phyloP scores from a whole-genome alignment of 1,140 invertebrate genomes.

The Drosophila asahinai region DNA sequence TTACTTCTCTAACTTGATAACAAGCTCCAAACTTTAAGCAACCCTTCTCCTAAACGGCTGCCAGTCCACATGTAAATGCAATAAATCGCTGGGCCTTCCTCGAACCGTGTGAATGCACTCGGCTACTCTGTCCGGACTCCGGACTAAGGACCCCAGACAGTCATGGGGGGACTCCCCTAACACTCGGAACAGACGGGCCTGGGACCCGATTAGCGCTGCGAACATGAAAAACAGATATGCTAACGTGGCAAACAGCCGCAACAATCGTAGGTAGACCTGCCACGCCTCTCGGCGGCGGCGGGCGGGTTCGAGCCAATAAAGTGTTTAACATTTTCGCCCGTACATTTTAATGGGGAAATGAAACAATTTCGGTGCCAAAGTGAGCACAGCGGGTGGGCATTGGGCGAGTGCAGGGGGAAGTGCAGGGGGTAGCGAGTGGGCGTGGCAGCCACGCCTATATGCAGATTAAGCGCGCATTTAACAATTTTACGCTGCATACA shows the following conservation, averaged over 20 bases:
- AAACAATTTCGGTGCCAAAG: conserved; percentile 68
- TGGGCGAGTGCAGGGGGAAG: not conserved
- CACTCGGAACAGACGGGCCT: conserved; percentile 24
- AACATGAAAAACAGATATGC: conserved; percentile 80
- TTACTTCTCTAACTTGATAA: not conserved
- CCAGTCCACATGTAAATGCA: conserved; percentile 9
- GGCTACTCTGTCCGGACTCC: conserved; percentile 19
- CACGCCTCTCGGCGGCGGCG: conserved; percentile 18
- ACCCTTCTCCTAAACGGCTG: not conserved
- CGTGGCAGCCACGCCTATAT: conserved; percentile 59
- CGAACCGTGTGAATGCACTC: conserved; percentile 25
- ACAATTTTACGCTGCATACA: conserved; percentile 82
- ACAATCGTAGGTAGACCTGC: conserved; percentile 49
- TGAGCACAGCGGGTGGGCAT: conserved; percentile 7
- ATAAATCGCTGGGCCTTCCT: conserved; percentile 20
- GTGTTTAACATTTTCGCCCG: conserved; percentile 74
- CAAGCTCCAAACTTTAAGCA: not conserved
- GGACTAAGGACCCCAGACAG: not conserved
- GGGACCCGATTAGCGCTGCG: conserved; percentile 67
- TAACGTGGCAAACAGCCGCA: conserved; percentile 78
- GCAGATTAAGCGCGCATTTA: conserved; percentile 81
- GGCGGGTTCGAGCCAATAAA: conserved; percentile 70
- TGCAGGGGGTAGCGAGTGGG: conserved; percentile 10
- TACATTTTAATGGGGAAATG: conserved; percentile 80
- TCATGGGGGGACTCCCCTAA: not conserved